phyloP scores from a whole-genome alignment of 2,888 invertebrate species.

The Brenthis ino region DNA sequence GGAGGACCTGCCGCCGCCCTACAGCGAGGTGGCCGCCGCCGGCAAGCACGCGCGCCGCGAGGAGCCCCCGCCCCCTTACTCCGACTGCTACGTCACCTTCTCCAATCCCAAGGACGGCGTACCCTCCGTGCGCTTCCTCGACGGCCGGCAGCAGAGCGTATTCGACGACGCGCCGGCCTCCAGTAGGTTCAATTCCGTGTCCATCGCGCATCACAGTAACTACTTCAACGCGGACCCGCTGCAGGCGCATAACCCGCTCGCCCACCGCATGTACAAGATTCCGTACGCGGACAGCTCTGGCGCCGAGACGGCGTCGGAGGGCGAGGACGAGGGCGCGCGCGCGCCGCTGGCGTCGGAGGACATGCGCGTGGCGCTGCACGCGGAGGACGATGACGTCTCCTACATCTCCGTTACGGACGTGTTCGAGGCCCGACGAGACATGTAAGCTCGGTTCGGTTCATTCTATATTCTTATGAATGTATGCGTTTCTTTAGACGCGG shows the following conservation, averaged over 20 bases:
- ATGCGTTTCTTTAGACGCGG: background rate
- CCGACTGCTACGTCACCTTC: slow-evolving; percentile 58
- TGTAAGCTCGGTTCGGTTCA: too few relatives aligned
- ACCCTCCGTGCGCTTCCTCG: slow-evolving; percentile 52
- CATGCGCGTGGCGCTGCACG: slow-evolving; percentile 6
- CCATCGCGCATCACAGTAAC: slow-evolving; percentile 38
- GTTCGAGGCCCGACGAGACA: background rate
- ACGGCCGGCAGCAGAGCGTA: slow-evolving; percentile 40
- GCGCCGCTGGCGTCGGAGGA: slow-evolving; percentile 29
- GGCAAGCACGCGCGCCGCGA: slow-evolving; percentile 42
- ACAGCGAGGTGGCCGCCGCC: slow-evolving; percentile 51
- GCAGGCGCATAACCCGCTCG: slow-evolving; percentile 24
- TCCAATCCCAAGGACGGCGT: slow-evolving; percentile 50
- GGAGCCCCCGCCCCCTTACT: slow-evolving; percentile 68
- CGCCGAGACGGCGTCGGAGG: slow-evolving; percentile 27
- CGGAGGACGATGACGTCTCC: slow-evolving; percentile 20
- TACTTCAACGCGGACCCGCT: slow-evolving; percentile 27
- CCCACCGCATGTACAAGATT: slow-evolving; percentile 25
- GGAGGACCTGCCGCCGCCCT: slow-evolving; percentile 61
- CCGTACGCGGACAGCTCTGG: slow-evolving; percentile 30
- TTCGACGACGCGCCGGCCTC: slow-evolving; percentile 28
- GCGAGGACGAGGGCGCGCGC: slow-evolving; percentile 25
- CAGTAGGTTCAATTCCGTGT: slow-evolving; percentile 15
- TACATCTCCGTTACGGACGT: slow-evolving; percentile 17
- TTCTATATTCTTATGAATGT: background rate